phyloP scores from a whole-genome alignment of 1,140 invertebrate genomes.

The Drosophila triauraria region DNA sequence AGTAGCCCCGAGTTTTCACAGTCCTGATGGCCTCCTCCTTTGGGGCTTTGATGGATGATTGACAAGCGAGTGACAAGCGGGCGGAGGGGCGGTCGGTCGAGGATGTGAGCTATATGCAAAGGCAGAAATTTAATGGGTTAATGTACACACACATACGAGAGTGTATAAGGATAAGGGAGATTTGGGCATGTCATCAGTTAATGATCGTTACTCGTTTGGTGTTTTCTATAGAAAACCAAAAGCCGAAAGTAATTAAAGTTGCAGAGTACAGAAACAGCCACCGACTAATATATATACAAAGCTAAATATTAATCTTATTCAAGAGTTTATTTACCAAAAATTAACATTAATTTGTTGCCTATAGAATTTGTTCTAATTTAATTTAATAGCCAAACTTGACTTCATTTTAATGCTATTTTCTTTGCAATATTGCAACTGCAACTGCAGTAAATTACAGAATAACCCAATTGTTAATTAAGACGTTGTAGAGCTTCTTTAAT shows the following conservation, averaged over 20 bases:
- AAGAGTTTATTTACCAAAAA: too few species aligned
- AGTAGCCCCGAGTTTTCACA: conserved; percentile 56
- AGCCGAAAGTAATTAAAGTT: conserved; percentile 2
- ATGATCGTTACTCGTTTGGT: neutral
- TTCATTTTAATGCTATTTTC: too few species aligned
- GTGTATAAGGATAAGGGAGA: conserved; percentile 13
- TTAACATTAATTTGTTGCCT: too few species aligned
- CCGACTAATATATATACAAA: too few species aligned
- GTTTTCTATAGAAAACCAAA: conserved; percentile 1
- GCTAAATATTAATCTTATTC: too few species aligned
- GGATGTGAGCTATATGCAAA: conserved; percentile 12
- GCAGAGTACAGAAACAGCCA: too few species aligned
- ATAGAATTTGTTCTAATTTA: too few species aligned
- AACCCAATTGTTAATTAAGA: too few species aligned
- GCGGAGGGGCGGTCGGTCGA: neutral
- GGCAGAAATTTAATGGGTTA: conserved; percentile 60
- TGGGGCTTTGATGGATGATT: conserved; percentile 65
- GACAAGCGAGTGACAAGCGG: conserved; percentile 63
- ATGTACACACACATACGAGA: conserved; percentile 19
- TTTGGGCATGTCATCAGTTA: conserved; percentile 34
- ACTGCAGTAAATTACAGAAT: too few species aligned
- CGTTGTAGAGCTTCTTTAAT: too few species aligned
- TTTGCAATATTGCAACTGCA: too few species aligned
- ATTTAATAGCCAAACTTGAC: too few species aligned
- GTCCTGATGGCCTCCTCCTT: conserved; percentile 37